These are phyloP conservation scores for Tetragnatha versicolor DNA, from an alignment of 1,140 invertebrate genomes.

Conservation along the genomic window DNA sequence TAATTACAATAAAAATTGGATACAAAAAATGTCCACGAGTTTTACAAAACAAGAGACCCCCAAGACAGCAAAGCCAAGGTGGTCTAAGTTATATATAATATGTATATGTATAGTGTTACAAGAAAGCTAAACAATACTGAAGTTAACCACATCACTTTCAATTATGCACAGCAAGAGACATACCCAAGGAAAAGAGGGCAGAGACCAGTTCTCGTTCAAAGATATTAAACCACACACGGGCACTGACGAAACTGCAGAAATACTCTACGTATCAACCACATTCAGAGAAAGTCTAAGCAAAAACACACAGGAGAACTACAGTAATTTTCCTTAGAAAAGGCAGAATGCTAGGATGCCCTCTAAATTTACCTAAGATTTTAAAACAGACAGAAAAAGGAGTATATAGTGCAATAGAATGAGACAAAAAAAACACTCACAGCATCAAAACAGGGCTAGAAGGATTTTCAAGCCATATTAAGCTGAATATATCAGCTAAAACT, in stretches of 20 bases:
- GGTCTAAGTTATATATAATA: conserved; percentile 35
- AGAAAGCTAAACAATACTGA: conserved; percentile 56
- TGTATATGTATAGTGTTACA: conserved; percentile 52
- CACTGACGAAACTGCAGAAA: background rate
- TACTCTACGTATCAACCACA: conserved; percentile 18
- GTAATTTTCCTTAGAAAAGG: conserved; percentile 4
- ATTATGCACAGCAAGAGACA: conserved; percentile 26
- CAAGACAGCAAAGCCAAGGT: background rate
- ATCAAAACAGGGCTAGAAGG: too few species aligned
- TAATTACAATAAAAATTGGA: conserved; percentile 56
- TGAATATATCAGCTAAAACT: too few species aligned
- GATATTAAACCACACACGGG: conserved; percentile 12
- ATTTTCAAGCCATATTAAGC: too few species aligned
- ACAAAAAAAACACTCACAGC: background rate
- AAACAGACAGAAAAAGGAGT: conserved; percentile 31
- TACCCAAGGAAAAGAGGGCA: conserved; percentile 18
- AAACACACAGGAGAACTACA: conserved; percentile 40
- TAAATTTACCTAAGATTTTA: conserved; percentile 26
- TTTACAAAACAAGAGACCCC: conserved; percentile 50
- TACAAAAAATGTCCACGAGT: conserved; percentile 56
- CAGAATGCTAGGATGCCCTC: conserved; percentile 2
- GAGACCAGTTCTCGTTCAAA: conserved; percentile 15
- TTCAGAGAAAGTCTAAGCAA: conserved; percentile 38
- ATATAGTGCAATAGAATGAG: conserved; percentile 24
- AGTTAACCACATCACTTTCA: conserved; percentile 47